Base-by-base conservation (phyloP, 2,888 invertebrate species). In the Micropterix aruncella region DNA sequence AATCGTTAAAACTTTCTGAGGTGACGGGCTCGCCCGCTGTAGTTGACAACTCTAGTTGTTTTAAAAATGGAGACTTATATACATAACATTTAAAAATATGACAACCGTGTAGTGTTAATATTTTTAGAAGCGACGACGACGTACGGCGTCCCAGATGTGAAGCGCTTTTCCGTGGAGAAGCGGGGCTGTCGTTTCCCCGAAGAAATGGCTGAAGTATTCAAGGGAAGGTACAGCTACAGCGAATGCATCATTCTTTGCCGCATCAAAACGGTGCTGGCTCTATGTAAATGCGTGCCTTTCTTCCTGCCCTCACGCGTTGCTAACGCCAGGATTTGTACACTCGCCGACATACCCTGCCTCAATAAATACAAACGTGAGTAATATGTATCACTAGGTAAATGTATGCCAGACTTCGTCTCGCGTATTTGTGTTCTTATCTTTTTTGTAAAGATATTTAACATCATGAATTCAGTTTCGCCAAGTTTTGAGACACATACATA, bases 201-300 rank as follows among this genome's bases (percentile, higher is more conserved):
- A 45, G 79, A 79, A 52, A 50, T 54, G 1, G 49, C 54, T 1
- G 48, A 55, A 0, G 46, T 55, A 12, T 69, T 58, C 52, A 54
- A 55, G 1, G 47, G 57, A 3, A 57, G 61, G 47, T 80, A 81
- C 52, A 75, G 76, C 2, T 76, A 74, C 56, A 74, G 74, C 48
- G 66, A 76, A 41, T 81, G 80, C 53, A 65, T 81, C 39, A 64
- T 74, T n/a, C 61, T 62, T 17, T 81, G 81, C 52, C 67, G 74
- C 0, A 65, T 74, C 1, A 57, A 57, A 14, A 67, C 73, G 3
- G 59, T 80, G 1, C 57, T 61, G 42, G 63, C 70, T 0, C 56
- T 74, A 1, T 81, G 80, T 53, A 66, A 66, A 19, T 81, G 80
- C 49, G 59, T 70, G 5, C 80, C 80, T 0, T 80, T 73, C 55